Percentiles rank a stretch among this genome's conserved stretches.
Evolutionary conservation across 2,888 invertebrate species (phyloP).

Genomic region (Heliconius erato): DNA sequence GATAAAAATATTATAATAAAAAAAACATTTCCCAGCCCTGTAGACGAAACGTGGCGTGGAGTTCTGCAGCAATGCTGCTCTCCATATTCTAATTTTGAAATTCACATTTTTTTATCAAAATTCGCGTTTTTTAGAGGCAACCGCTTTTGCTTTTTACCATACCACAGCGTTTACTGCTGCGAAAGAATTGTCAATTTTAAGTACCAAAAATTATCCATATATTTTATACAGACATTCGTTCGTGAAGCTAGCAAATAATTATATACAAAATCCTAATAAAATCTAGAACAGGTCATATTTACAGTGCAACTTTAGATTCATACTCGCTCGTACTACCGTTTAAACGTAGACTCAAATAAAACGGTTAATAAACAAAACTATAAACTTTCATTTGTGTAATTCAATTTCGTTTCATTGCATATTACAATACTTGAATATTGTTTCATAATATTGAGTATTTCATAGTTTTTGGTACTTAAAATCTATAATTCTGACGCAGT

Average conservation of each 20-base stretch:
- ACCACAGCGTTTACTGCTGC: no score
- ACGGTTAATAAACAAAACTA: slow-evolving; percentile 35
- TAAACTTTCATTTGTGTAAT: slow-evolving; percentile 34
- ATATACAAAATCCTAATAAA: neutral
- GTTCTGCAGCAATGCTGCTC: no score
- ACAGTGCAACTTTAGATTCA: neutral
- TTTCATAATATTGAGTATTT: neutral
- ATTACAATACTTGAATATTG: slow-evolving; percentile 8
- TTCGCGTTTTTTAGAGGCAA: no score
- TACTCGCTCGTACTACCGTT: neutral
- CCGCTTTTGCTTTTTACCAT: no score
- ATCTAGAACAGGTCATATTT: neutral
- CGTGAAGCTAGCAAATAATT: neutral
- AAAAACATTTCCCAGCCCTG: no score
- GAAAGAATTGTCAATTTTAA: no score
- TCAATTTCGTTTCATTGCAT: slow-evolving; percentile 24
- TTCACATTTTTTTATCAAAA: no score
- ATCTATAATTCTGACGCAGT: no score
- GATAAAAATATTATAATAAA: neutral
- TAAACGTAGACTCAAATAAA: slow-evolving; percentile 28
- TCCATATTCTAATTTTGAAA: no score
- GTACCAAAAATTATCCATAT: no score
- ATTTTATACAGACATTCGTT: no score
- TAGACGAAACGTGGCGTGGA: no score
- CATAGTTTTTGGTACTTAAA: neutral